Evolutionary conservation across 2,888 invertebrate genomes (phyloP).

Genomic region (Heterodera filipjevi): DNA sequence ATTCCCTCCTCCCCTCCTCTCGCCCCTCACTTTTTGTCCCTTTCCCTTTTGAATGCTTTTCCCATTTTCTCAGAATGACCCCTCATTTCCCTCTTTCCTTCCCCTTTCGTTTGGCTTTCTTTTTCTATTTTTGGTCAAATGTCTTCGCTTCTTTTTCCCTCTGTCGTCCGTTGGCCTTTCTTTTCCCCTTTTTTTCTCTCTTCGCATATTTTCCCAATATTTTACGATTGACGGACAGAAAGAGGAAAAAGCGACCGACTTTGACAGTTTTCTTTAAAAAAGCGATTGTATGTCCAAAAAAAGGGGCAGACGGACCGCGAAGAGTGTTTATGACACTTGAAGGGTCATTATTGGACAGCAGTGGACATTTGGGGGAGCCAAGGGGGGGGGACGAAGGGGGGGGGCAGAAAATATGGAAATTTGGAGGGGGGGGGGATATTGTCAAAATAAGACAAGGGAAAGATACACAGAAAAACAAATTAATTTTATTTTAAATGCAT

Average conservation of each 20-base stretch:
- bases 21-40: neutral
- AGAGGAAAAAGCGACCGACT: neutral
- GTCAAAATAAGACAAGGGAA: too few relatives aligned
- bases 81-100: too few relatives aligned
- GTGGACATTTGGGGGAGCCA: neutral
- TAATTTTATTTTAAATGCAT: too few relatives aligned
- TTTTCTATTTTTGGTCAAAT: neutral
- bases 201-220: neutral
- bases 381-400: neutral
- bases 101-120: neutral
- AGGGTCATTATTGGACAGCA: neutral
- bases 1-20: neutral
- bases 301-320: neutral
- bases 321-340: neutral
- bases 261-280: neutral
- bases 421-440: neutral
- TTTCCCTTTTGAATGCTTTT: too few relatives aligned
- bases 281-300: slow-evolving; percentile 4
- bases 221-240: neutral
- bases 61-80: neutral
- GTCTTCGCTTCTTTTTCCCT: neutral
- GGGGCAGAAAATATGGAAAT: neutral
- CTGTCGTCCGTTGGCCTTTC: slow-evolving; percentile 5
- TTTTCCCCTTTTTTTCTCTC: neutral
- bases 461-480: too few relatives aligned